These are phyloP conservation scores for Drosophila insularis DNA, from an alignment of 1,140 invertebrate species.

Conservation along the genomic window DNA sequence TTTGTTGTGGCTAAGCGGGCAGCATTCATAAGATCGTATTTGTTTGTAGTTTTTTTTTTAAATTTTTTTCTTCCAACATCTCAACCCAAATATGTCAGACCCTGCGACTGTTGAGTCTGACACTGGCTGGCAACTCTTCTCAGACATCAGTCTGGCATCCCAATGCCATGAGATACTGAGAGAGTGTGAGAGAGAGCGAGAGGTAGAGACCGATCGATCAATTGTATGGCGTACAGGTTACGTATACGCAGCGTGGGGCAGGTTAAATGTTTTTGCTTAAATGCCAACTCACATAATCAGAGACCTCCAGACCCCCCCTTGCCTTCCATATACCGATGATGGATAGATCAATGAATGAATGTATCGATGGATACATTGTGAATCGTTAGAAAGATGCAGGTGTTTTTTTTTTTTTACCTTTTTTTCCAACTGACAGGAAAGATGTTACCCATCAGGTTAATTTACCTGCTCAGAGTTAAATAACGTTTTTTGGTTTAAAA, in stretches of 20 bases:
- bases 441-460: too few species aligned
- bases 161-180: constrained; percentile 25
- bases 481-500: too few species aligned
- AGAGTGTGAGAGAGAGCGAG: too few species aligned
- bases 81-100: constrained; percentile 69
- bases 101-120: constrained; percentile 10
- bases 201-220: constrained; percentile 33
- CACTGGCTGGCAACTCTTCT: constrained; percentile 1
- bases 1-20: constrained; percentile 51
- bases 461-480: too few species aligned
- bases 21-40: constrained; percentile 38
- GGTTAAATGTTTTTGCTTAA: constrained; percentile 10
- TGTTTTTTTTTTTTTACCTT: background rate
- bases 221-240: constrained; percentile 38
- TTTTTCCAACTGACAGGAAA: background rate
- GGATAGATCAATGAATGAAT: background rate
- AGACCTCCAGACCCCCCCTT: background rate
- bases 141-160: constrained; percentile 42
- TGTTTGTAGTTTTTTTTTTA: constrained; percentile 31
- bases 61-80: constrained; percentile 42
- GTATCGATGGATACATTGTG: background rate
- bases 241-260: constrained; percentile 58
- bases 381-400: background rate
- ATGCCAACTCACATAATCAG: constrained; percentile 8
- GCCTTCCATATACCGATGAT: background rate